Evolutionary conservation across 30 jellyfish, hydroid and myxozoan species (phyloP).

Genomic region (Mastigias papua): DNA sequence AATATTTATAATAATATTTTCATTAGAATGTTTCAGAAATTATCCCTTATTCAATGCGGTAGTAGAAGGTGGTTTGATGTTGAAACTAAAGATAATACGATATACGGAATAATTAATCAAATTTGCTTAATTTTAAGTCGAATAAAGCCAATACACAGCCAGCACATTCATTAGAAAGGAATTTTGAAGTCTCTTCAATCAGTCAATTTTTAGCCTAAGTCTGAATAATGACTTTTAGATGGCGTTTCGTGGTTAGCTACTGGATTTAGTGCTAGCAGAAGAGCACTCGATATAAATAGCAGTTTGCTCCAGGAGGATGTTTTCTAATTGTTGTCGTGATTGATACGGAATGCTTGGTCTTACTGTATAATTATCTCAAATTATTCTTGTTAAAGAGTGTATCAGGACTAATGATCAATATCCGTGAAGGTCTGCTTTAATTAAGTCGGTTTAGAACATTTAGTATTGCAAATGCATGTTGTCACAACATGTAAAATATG

Average conservation of each 20-base stretch:
- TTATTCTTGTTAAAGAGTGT: not conserved
- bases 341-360: not conserved
- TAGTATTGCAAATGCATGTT: too few relatives aligned
- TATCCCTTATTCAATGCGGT: too few relatives aligned
- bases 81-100: too few relatives aligned
- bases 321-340: not conserved
- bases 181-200: not conserved
- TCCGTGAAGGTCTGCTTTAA: not conserved
- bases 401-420: not conserved
- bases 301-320: not conserved
- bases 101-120: too few relatives aligned
- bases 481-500: too few relatives aligned
- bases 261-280: too few relatives aligned
- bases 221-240: not conserved
- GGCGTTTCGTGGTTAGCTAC: constrained; percentile 11
- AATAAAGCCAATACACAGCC: too few relatives aligned
- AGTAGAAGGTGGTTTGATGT: too few relatives aligned
- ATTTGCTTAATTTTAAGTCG: not conserved
- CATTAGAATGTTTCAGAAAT: too few relatives aligned
- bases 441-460: too few relatives aligned
- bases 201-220: not conserved
- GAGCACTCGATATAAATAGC: not conserved
- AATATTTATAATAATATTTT: too few relatives aligned
- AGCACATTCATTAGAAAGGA: not conserved
- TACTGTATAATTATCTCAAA: not conserved